phyloP scores from a whole-genome alignment of 2,113 vertebrate genomes.

The Ctenomys sociabilis region DNA sequence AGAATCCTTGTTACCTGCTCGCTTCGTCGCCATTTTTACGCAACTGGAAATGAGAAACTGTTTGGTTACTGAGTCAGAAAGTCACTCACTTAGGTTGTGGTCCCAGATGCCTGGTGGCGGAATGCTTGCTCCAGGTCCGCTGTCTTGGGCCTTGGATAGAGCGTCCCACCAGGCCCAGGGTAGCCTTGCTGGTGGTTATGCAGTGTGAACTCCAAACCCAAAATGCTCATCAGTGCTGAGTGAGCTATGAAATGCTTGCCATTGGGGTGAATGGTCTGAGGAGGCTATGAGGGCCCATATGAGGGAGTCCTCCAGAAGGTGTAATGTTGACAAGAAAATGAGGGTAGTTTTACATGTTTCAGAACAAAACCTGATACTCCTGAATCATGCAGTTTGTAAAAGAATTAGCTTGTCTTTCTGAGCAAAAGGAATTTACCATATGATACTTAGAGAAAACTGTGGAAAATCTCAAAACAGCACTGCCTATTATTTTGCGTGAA shows the following conservation, averaged over 20 bases:
- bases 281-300: not conserved
- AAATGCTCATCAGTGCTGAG: accelerated
- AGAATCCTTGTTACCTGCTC: not conserved
- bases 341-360: not conserved
- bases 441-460: not conserved
- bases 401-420: not conserved
- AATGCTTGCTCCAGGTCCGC: not conserved
- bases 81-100: not conserved
- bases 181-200: not conserved
- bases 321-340: not conserved
- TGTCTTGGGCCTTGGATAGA: not conserved
- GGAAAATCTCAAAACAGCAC: not conserved
- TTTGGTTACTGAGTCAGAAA: accelerated
- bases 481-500: not conserved
- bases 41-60: not conserved
- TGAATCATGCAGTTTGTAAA: not conserved
- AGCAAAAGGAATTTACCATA: not conserved
- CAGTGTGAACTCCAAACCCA: not conserved
- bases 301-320: not conserved
- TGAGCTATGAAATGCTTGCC: not conserved
- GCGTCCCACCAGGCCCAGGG: accelerated
- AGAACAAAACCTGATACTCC: not conserved
- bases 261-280: not conserved
- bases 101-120: too few species aligned
- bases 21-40: not conserved